phyloP scores from a whole-genome alignment of 1,140 invertebrate species.

The Aethina tumida region DNA sequence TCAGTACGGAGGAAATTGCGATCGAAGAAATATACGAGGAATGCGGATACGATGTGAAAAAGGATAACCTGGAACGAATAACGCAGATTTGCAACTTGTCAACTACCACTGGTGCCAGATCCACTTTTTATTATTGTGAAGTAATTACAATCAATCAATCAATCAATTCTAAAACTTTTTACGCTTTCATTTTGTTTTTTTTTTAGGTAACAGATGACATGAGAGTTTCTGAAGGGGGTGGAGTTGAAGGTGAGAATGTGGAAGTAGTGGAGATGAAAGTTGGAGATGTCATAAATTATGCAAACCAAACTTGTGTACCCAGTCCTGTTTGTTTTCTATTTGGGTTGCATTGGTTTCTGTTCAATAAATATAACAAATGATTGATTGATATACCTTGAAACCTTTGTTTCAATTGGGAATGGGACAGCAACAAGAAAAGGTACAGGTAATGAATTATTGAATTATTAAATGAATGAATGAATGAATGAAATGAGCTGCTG shows the following conservation, averaged over 20 bases:
- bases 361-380: conserved; percentile 22
- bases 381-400: too few species aligned
- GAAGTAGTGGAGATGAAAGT: conserved; percentile 85
- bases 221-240: conserved; percentile 53
- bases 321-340: conserved; percentile 75
- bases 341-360: conserved; percentile 76
- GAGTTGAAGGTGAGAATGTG: conserved; percentile 37
- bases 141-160: too few species aligned
- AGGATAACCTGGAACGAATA: conserved; percentile 50
- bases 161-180: conserved; percentile 71
- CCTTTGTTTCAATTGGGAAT: too few species aligned
- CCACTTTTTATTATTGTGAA: conserved; percentile 83
- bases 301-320: conserved; percentile 49
- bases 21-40: conserved; percentile 85
- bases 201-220: conserved; percentile 83
- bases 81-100: conserved; percentile 64
- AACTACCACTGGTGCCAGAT: conserved; percentile 56
- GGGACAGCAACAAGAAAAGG: too few species aligned
- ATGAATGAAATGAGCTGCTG: too few species aligned
- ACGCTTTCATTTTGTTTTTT: conserved; percentile 89
- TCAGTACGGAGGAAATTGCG: conserved; percentile 66
- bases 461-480: too few species aligned
- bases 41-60: conserved; percentile 81
- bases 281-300: conserved; percentile 56
- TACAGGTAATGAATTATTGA: too few species aligned